Evolutionary conservation across 2,888 invertebrate species (phyloP).

Genomic region (Cantharis rustica): DNA sequence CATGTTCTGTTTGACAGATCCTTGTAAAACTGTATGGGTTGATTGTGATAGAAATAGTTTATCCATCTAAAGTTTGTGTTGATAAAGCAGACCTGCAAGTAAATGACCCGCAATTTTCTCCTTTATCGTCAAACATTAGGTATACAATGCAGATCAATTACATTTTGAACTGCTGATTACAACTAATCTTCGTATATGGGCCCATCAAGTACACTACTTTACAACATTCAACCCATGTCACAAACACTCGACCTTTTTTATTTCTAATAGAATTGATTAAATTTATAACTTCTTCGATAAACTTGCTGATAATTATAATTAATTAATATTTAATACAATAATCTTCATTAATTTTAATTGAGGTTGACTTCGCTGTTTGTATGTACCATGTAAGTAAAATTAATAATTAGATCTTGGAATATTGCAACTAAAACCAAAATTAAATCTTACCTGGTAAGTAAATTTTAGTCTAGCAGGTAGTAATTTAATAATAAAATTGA

Average conservation of each 20-base stretch:
- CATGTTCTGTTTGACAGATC: constrained; percentile 13
- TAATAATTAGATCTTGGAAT: background rate
- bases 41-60: constrained; percentile 8
- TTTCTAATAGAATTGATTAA: constrained; percentile 41
- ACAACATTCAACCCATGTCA: constrained; percentile 46
- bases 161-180: constrained; percentile 50
- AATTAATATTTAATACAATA: constrained; percentile 26
- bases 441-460: background rate
- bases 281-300: constrained; percentile 44
- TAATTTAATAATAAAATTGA: constrained; percentile 8
- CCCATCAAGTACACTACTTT: constrained; percentile 34
- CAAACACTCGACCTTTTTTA: constrained; percentile 41
- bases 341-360: background rate
- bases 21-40: constrained; percentile 14
- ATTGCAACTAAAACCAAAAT: background rate
- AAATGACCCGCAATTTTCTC: constrained; percentile 36
- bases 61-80: constrained; percentile 29
- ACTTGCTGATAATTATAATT: constrained; percentile 37
- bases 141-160: constrained; percentile 52
- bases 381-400: background rate
- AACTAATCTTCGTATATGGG: constrained; percentile 43
- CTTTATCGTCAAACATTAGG: constrained; percentile 38
- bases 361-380: background rate
- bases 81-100: constrained; percentile 36
- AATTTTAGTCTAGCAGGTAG: background rate